Conservation (phyloP, 2,888 invertebrate genomes). For the Coenonympha arcania region DNA sequence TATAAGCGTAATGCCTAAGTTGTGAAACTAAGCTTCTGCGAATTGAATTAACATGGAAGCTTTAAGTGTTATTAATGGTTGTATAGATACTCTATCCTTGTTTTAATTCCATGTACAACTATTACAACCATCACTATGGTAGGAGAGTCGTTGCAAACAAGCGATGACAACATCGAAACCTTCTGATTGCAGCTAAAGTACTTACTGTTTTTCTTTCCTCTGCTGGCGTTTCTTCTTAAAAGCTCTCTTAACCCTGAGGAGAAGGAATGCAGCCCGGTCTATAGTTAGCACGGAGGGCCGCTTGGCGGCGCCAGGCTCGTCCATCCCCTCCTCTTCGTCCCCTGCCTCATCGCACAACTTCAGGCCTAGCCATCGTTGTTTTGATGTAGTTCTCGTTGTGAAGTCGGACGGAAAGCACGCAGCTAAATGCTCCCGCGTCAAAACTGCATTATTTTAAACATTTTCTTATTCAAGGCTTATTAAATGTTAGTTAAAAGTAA, state of each 20-base stretch:
- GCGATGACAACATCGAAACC: too few relatives aligned
- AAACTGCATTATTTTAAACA: constrained; percentile 4
- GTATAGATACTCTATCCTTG: too few relatives aligned
- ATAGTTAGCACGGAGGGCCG: constrained; percentile 83
- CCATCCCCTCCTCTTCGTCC: constrained; percentile 62
- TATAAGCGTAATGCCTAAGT: constrained; percentile 16
- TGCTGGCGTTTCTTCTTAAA: constrained; percentile 93
- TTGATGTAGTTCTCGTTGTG: constrained; percentile 60
- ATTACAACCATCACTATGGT: too few relatives aligned
- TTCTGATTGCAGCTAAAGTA: too few relatives aligned
- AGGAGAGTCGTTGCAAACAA: too few relatives aligned
- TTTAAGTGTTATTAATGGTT: background rate
- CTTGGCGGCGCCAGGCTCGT: constrained; percentile 65
- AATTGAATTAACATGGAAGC: background rate
- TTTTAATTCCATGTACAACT: too few relatives aligned
- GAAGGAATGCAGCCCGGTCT: constrained; percentile 90
- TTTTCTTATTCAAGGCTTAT: background rate
- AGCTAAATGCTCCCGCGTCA: background rate
- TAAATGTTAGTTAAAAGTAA: background rate
- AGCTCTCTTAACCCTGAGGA: constrained; percentile 89
- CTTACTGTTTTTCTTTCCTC: constrained; percentile 89
- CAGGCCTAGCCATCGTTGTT: constrained; percentile 72
- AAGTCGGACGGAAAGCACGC: constrained; percentile 18
- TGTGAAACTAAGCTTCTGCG: constrained; percentile 5
- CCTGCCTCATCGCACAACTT: constrained; percentile 69